Evolutionary conservation across 2,113 vertebrate genomes (phyloP), one percentile per base, ranked within the genome.

Genomic region (Xenopus laevis): DNA sequence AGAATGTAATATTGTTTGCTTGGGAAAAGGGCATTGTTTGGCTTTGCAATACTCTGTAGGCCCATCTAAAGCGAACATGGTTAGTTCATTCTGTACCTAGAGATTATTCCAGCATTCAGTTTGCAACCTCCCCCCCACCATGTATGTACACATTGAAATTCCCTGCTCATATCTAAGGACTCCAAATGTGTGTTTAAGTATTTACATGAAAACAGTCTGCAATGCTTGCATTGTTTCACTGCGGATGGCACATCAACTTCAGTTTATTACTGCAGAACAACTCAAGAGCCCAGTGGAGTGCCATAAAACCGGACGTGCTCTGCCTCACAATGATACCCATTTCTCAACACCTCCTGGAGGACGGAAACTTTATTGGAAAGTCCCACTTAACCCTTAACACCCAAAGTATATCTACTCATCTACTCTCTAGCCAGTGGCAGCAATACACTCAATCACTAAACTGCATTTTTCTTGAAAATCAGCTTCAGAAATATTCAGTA

Each of bases 231-330:
- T 81, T 87, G 85, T 85, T 87, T 84, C 82, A 85, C 46, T 82
- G 85, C 81, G 81, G 84, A 82, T 75, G 79, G 83, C 83, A 83
- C 79, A 83, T 74, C 80, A 78, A 79, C 83, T 82, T 81, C 86
- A 81, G 82, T 84, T 85, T 87, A 86, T 84, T 83, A 83, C 82
- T 85, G 84, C 84, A 86, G 87, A 79, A 65, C 83, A 81, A 78
- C 82, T 82, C 77, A 64, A 82, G 83, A 84, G 86, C 85, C 84
- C 83, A 79, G 75, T 18, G 30, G 87, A 86, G 82, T 64, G 74
- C 84, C 83, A 82, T 87, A 79, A 87, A 84, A 0, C 13, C 0
- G 52, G 33, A 83, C 69, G 82, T 83, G 86, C 75, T 82, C 27
- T 21, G 82, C 83, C 80, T 78, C n/a, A 74, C 82, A 70, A 79